Evolutionary conservation across 2,888 invertebrate species (phyloP).

Genomic region (Pristionchus entomophagus): DNA sequence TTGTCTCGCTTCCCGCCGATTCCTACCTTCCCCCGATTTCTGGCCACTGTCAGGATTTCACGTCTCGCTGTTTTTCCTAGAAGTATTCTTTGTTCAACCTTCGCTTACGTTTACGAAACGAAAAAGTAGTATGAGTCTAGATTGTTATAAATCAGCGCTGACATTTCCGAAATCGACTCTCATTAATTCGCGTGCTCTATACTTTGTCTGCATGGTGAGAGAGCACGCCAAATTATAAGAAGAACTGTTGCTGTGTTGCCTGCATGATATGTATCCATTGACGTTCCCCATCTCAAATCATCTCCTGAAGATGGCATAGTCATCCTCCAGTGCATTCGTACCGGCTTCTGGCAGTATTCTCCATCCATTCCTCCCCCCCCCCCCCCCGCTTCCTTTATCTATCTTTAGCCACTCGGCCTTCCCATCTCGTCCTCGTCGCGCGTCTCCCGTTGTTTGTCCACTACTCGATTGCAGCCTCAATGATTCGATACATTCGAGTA

Average conservation of each 20-base stretch:
- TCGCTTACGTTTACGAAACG: no score
- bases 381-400: background rate
- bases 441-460: constrained; percentile 23
- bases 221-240: no score
- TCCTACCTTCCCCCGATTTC: background rate
- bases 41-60: no score
- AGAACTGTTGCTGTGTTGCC: no score
- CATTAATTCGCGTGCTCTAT: no score
- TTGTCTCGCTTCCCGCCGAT: background rate
- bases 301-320: background rate
- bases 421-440: background rate
- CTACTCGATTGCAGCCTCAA: constrained; percentile 31
- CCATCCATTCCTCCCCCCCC: background rate
- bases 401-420: constrained; percentile 8
- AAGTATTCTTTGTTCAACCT: no score
- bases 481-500: constrained; percentile 5
- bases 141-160: no score
- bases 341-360: background rate
- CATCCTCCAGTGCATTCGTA: background rate
- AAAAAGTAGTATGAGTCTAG: no score
- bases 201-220: no score
- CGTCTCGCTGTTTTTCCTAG: no score
- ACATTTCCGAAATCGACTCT: no score
- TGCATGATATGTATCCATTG: background rate
- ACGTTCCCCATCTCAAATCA: no score